These are phyloP conservation scores for Macrophya alboannulata DNA, from an alignment of 2,888 invertebrate genomes.

Conservation along the genomic window DNA sequence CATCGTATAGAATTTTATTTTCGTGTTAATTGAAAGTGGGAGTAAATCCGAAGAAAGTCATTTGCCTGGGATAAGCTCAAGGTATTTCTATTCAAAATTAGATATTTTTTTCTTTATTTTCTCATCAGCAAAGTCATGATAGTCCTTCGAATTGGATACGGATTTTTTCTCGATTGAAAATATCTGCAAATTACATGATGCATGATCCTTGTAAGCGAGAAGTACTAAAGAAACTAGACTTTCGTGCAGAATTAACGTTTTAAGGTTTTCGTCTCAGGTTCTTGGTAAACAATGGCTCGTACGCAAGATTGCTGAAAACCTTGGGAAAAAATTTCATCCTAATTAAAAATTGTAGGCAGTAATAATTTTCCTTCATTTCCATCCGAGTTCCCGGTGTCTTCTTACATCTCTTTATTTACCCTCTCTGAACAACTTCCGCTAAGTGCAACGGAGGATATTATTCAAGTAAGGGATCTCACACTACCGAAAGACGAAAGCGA, in stretches of 20 bases:
- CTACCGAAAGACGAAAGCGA: background rate
- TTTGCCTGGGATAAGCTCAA: background rate
- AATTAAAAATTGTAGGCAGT: background rate
- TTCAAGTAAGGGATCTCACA: slow-evolving; percentile 3
- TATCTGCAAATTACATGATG: background rate
- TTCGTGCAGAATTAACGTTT: background rate
- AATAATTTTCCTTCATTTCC: background rate
- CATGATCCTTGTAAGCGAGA: background rate
- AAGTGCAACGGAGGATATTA: background rate
- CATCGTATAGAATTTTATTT: background rate
- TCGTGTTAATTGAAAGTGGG: background rate
- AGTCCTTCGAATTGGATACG: too few relatives aligned
- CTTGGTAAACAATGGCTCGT: background rate
- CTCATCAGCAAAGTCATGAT: too few relatives aligned
- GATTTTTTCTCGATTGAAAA: background rate
- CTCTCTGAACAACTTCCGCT: background rate
- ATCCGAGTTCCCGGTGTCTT: background rate
- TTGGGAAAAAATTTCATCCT: background rate
- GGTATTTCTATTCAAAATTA: background rate
- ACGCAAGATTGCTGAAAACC: background rate
- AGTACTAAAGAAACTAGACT: background rate
- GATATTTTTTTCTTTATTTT: too few relatives aligned
- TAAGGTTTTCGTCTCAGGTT: background rate
- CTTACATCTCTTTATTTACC: slow-evolving; percentile 9
- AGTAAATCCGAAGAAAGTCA: background rate